phyloP scores from a whole-genome alignment of 2,113 vertebrate species.

The Illadopsis cleaveri region DNA sequence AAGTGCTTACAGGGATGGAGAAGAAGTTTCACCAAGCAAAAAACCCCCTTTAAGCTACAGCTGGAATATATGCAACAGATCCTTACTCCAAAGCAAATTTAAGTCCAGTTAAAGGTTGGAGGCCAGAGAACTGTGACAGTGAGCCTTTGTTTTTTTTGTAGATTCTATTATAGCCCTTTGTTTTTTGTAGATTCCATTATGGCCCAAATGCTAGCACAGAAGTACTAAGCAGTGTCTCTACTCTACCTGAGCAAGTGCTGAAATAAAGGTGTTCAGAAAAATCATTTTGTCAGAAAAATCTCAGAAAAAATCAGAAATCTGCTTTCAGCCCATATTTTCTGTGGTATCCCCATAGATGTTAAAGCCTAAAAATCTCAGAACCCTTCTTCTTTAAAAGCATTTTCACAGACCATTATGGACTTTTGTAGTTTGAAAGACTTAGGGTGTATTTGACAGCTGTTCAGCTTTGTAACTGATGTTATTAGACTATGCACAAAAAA shows the following conservation, averaged over 20 bases:
- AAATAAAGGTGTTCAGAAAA: not conserved
- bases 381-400: not conserved
- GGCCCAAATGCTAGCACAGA: not conserved
- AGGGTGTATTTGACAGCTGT: not conserved
- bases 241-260: not conserved
- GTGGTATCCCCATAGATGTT: not conserved
- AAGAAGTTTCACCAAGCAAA: not conserved
- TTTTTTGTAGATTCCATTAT: not conserved
- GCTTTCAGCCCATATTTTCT: not conserved
- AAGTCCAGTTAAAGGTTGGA: not conserved
- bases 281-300: not conserved
- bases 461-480: not conserved
- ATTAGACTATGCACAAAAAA: not conserved
- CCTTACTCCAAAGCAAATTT: not conserved
- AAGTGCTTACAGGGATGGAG: not conserved
- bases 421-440: not conserved
- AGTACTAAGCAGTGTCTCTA: not conserved
- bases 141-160: not conserved
- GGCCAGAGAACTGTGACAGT: not conserved
- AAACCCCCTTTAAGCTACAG: rapidly evolving
- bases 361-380: not conserved
- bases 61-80: not conserved
- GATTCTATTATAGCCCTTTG: not conserved
- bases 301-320: not conserved
- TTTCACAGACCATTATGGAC: not conserved